A percentile compares a stretch with the other conserved stretches of the same genome.
phyloP scores from a whole-genome alignment of 1,140 invertebrate species.

The Chironomus striatipennis region DNA sequence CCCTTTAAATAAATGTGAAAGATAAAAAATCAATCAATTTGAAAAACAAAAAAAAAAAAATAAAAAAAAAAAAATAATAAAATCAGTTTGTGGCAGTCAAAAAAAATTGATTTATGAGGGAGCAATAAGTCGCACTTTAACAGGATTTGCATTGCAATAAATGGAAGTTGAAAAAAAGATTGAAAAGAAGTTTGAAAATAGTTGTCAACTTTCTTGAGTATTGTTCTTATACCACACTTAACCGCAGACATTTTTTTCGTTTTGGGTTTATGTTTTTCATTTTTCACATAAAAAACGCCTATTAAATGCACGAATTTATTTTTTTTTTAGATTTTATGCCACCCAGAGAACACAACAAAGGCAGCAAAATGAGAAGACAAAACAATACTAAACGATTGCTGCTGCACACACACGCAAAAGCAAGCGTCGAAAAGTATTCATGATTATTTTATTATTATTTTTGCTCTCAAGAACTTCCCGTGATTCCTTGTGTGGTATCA shows the following conservation, averaged over 20 bases:
- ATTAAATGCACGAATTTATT: conserved; percentile 9
- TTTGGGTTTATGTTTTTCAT: not conserved
- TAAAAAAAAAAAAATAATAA: not conserved
- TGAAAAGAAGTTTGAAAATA: not conserved
- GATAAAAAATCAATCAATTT: conserved; percentile 1
- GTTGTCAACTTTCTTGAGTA: conserved; percentile 7
- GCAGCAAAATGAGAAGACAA: not conserved
- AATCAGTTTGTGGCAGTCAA: not conserved
- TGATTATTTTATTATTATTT: too few relatives aligned
- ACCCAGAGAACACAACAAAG: not conserved
- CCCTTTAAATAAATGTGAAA: not conserved
- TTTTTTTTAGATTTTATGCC: conserved; percentile 5
- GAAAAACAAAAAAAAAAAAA: not conserved
- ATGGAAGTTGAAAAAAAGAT: not conserved
- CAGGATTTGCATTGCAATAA: not conserved
- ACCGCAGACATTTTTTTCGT: conserved; percentile 11
- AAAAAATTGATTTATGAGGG: not conserved
- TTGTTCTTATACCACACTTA: not conserved
- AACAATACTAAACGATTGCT: too few relatives aligned
- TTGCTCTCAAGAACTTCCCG: not conserved
- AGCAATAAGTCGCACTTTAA: not conserved
- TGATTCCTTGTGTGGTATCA: not conserved
- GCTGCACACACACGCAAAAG: not conserved
- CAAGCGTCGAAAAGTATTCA: not conserved
- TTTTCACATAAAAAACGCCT: conserved; percentile 8